Evolutionary conservation across 2,888 invertebrate genomes (phyloP).

Genomic region (Spodoptera picta): DNA sequence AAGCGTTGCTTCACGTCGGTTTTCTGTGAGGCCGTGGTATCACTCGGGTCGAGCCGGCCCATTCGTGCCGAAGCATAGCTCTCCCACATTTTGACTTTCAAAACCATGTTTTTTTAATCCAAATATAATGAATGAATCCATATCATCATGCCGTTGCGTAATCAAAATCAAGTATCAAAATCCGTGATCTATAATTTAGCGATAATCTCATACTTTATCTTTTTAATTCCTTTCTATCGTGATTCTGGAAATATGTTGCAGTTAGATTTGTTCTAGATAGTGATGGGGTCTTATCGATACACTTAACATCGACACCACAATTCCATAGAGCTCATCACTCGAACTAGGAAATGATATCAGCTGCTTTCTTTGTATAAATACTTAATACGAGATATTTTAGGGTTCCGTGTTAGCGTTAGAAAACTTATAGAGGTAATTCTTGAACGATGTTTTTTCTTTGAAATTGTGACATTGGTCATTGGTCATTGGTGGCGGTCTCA

Average conservation of each 20-base stretch:
- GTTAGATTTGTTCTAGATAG: slow-evolving; percentile 10
- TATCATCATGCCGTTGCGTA: no score
- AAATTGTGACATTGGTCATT: no score
- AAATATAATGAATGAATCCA: no score
- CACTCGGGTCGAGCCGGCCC: no score
- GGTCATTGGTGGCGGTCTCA: no score
- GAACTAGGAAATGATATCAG: slow-evolving; percentile 35
- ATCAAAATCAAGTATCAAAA: slow-evolving; percentile 4
- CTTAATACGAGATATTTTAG: slow-evolving; percentile 30
- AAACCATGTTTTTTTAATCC: no score
- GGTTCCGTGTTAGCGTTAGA: slow-evolving; percentile 2
- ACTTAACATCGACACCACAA: slow-evolving; percentile 29
- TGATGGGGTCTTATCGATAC: slow-evolving; percentile 31
- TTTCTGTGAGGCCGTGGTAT: no score
- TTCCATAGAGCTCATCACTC: slow-evolving; percentile 35
- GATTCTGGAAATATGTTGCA: neutral
- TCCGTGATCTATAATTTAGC: neutral
- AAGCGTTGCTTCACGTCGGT: no score
- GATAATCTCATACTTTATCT: slow-evolving; percentile 6
- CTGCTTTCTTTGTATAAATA: slow-evolving; percentile 41
- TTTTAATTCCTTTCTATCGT: slow-evolving; percentile 2
- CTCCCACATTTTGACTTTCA: no score
- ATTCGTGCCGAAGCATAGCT: no score
- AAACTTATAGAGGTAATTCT: no score
- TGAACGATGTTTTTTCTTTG: no score